Evolutionary conservation across 2,888 invertebrate species (phyloP), one percentile per base, ranked within the genome.

Genomic region (Orchesella flavescens): DNA sequence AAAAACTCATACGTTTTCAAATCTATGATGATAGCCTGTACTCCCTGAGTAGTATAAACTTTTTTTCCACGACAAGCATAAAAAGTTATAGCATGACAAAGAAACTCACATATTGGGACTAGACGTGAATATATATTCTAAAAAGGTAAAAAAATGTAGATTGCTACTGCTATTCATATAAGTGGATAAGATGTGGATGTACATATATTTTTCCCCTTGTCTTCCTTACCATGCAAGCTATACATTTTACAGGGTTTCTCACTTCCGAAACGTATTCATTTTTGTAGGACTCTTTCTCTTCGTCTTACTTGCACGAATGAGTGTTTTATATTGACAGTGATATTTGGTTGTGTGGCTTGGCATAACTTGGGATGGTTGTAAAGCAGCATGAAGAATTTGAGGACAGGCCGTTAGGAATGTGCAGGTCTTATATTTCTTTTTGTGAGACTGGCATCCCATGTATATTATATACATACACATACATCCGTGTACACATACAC

Each of bases 291-390:
- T 66, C 17, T 55, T 61, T 53, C 75, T 65, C 63, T 24, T 13
- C 9, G 21, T 24, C 55, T 65, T 75, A 24, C 63, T n/a, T 53
- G 53, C 34, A 53, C 53, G 57, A 66, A 76, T 46, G 76, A 76
- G 76, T 76, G 76, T 57, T 76, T 65, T 68, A 66, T 59, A 76
- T 76, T 76, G 76, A 76, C 76, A 76, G 21, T 53, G 68, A 57
- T 68, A 68, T 68, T 57, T 57, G 46, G 55, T 57, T 74, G 43
- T 63, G 74, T 61, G 46, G n/a, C n/a, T 73, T 46, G 19, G 61
- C 49, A 34, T 61, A 59, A 21, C 44, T 61, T 59, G 57, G 15
- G 23, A 19, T n/a, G 61, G 61, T n/a, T 23, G 7, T 34, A 10
- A 21, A 49, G 49, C 69, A 49, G 49, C 49, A 23, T 21, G 53